These are phyloP conservation scores for Nothobranchius furzeri DNA, from an alignment of 2,113 vertebrate species.

Conservation along the genomic window DNA sequence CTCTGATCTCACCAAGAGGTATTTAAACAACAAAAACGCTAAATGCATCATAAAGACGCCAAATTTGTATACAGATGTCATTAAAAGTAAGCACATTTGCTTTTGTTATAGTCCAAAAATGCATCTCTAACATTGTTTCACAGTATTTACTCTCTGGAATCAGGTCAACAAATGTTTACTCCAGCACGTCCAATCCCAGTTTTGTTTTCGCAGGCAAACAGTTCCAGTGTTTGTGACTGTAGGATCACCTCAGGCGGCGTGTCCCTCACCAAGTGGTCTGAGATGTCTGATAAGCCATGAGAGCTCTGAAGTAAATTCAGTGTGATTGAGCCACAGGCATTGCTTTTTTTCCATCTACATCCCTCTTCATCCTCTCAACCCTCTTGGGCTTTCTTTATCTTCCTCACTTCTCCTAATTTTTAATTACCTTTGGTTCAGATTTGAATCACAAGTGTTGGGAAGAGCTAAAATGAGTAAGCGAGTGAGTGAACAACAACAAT, in stretches of 20 bases:
- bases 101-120: conserved; percentile 6
- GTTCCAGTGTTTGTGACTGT: conserved; percentile 50
- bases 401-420: not conserved
- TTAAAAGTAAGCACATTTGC: conserved; percentile 1
- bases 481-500: conserved; percentile 27
- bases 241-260: conserved; percentile 41
- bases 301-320: conserved; percentile 43
- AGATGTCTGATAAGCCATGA: conserved; percentile 69
- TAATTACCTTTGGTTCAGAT: conserved; percentile 49
- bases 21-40: conserved; percentile 1
- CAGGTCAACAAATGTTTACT: conserved; percentile 30
- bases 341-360: conserved; percentile 39
- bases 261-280: conserved; percentile 39
- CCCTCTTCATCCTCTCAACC: conserved; percentile 9
- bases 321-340: conserved; percentile 60
- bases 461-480: conserved; percentile 19
- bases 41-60: conserved; percentile 5
- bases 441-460: conserved; percentile 51
- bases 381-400: conserved; percentile 28
- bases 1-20: conserved; percentile 20
- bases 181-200: conserved; percentile 25
- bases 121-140: not conserved
- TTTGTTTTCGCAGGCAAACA: conserved; percentile 35
- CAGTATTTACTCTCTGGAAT: conserved; percentile 17
- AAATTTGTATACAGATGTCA: not conserved